These are phyloP conservation scores for Deroplatys truncata DNA, from an alignment of 2,888 invertebrate genomes.

Conservation along the genomic window DNA sequence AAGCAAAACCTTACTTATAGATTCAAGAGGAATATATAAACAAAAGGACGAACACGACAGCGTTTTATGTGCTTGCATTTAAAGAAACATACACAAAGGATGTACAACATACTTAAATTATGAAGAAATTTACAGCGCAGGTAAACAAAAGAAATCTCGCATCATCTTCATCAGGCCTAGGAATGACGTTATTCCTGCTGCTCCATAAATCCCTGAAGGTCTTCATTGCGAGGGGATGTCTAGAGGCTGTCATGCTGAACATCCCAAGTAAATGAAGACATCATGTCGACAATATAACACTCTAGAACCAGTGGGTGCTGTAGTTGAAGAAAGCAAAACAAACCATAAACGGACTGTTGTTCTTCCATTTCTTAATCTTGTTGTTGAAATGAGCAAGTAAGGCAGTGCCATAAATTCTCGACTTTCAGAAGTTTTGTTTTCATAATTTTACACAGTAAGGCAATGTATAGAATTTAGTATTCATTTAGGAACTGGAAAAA, in stretches of 20 bases:
- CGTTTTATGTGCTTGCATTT: no score
- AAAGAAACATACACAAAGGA: no score
- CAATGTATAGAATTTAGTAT: neutral
- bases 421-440: neutral
- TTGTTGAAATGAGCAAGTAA: neutral
- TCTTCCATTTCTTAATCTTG: neutral
- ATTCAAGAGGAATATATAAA: no score
- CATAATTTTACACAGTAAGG: neutral
- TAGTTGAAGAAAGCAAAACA: neutral
- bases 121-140: neutral
- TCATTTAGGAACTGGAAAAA: neutral
- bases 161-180: neutral
- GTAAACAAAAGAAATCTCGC: neutral
- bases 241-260: neutral
- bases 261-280: neutral
- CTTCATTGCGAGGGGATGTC: neutral
- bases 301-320: neutral
- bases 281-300: neutral
- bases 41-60: no score
- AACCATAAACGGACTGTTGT: neutral
- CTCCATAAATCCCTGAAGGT: neutral
- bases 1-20: no score
- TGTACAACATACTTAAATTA: neutral
- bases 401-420: neutral
- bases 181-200: neutral